These are phyloP conservation scores for Rhopalosiphum maidis DNA, from an alignment of 1,140 invertebrate genomes.

Conservation along the genomic window DNA sequence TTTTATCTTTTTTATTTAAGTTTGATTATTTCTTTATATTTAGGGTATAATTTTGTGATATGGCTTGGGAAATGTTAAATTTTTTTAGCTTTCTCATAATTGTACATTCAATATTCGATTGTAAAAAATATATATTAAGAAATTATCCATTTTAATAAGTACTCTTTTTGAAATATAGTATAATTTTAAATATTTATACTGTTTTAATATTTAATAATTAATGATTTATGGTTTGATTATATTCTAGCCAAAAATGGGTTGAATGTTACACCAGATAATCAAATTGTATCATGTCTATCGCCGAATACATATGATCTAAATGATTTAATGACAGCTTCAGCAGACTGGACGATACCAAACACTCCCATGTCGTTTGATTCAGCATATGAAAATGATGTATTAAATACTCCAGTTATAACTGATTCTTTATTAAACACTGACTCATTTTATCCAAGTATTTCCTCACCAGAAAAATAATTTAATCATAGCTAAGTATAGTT, in stretches of 20 bases:
- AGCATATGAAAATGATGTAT: neutral
- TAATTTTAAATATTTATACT: neutral
- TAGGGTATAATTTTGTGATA: neutral
- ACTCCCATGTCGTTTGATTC: slow-evolving; percentile 46
- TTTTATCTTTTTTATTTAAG: neutral
- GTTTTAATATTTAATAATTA: neutral
- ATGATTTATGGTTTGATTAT: neutral
- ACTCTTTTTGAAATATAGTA: neutral
- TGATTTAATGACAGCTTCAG: slow-evolving; percentile 53
- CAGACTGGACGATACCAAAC: slow-evolving; percentile 42
- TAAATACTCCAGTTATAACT: slow-evolving; percentile 43
- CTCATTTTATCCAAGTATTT: neutral
- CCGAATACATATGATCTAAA: slow-evolving; percentile 49
- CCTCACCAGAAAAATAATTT: neutral
- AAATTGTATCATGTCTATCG: slow-evolving; percentile 52
- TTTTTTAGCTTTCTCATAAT: neutral
- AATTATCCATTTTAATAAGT: neutral
- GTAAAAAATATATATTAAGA: neutral
- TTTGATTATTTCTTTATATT: neutral
- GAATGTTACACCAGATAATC: slow-evolving; percentile 50
- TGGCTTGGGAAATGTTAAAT: neutral
- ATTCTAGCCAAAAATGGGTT: slow-evolving; percentile 46
- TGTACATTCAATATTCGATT: neutral
- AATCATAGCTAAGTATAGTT: neutral
- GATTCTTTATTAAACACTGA: slow-evolving; percentile 51